Evolutionary conservation across 2,113 vertebrate genomes (phyloP), one percentile per base, ranked within the genome.

Genomic region (Haemorhous mexicanus): DNA sequence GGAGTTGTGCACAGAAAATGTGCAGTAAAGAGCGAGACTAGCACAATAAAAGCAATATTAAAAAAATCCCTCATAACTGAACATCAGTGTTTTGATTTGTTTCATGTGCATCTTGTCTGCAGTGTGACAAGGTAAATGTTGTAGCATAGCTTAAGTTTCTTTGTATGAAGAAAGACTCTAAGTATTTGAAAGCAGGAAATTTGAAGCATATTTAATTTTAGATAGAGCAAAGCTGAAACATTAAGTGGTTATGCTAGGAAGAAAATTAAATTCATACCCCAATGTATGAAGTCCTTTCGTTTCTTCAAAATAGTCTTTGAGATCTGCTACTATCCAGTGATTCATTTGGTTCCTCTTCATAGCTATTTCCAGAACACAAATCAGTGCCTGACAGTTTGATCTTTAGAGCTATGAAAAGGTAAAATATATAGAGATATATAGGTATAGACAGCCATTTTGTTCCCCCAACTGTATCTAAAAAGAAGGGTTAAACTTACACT

Each of bases 11-110:
- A 77, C 28, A 92, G 74, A 69, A 86, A 89, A 89, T 73, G 24
- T 76, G 63, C 89, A 87, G 26, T 68, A 58, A 84, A 87, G 77
- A 94, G n/a, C 84, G 43, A 95, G 59, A 94, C 35, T 49, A 89
- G 63, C 43, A 83, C 58, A 95, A 92, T 82, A 87, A 89, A 97
- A 82, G 3, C 20, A 89, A 30, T 91, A 11, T 18, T 5, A 10
- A 80, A 74, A 49, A 44, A 26, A 11, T 3, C 23, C 21, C 0
- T 0, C 8, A 39, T 53, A 73, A 59, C 18, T 41, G 41, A 66
- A 43, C 63, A 80, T 44, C 47, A 66, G 35, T 35, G 18, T 35
- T 85, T 83, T 85, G 13, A 58, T 90, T 69, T 88, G 14, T 83
- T 92, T 88, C n/a, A 39, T 39, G 41, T 50, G 4, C 23, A 46